phyloP scores from a whole-genome alignment of 2,113 vertebrate species.

The Anoplopoma fimbria region DNA sequence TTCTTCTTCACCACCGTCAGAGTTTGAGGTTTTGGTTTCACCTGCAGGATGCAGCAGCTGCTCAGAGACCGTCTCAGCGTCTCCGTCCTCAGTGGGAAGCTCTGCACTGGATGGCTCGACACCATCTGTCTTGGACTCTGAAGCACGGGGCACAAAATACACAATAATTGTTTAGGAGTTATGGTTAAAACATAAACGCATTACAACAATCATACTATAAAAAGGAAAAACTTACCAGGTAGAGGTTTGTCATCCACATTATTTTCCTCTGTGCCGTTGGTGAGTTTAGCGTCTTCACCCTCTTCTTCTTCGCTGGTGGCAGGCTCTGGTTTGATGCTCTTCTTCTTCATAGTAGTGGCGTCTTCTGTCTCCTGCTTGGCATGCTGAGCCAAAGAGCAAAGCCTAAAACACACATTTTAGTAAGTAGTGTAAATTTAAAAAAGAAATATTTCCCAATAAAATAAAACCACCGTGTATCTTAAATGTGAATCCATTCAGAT shows the following conservation, averaged over 20 bases:
- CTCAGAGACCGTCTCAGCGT: background rate
- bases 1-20: constrained; percentile 7
- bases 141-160: background rate
- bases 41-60: constrained; percentile 9
- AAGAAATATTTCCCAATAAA: too few species aligned
- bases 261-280: background rate
- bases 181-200: background rate
- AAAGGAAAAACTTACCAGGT: background rate
- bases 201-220: background rate
- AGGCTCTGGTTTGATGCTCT: constrained; percentile 50
- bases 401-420: too few species aligned
- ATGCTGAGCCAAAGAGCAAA: constrained; percentile 59
- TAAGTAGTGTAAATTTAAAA: too few species aligned
- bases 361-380: constrained; percentile 57
- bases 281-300: background rate
- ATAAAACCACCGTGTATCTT: too few species aligned
- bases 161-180: too few species aligned
- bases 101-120: background rate
- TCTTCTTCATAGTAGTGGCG: constrained; percentile 25
- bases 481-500: too few species aligned
- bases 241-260: constrained; percentile 20
- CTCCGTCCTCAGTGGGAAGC: background rate
- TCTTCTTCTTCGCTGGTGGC: constrained; percentile 49
- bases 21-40: background rate
- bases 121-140: background rate